Evolutionary conservation across 2,888 invertebrate species (phyloP), one percentile per base, ranked within the genome.

Genomic region (Urechis unicinctus): DNA sequence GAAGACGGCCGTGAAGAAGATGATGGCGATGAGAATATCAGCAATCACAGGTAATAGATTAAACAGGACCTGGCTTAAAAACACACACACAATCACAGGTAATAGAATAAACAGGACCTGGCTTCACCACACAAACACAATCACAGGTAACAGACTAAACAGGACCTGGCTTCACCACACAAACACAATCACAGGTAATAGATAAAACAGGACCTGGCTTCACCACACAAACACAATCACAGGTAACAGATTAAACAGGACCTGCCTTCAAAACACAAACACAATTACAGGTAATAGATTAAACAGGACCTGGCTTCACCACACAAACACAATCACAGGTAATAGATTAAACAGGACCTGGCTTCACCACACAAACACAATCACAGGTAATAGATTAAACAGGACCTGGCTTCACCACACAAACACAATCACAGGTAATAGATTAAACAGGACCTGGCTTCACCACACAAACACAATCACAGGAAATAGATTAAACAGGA

Each of bases 21-120:
- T 79, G 26, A 94, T 85, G 1, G 95, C 95, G 2, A 96, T 82
- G 0, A 91, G 42, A 59, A 96, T 91, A 74, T 96, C 96, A 25
- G 89, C 79, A 56, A 96, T 84, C 0, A 94, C 94, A 0, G 96
- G 96, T 0, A 86, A 75, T 63, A 96, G 93, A 25, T 90, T 90
- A 78, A 94, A 94, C 44, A 94, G 80, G 50, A 94, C 88, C 52
- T 77, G 74, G 52, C 69, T 73, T 50, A 49, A 63, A 46, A 42
- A 49, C 21, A 46, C 41, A 9, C 41, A 36, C 9, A 13, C 9
- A 51, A 56, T 52, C 45, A 5, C 36, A 36, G 9, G 9, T 36
- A 36, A 13, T 13, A 36, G 9, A 36, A 13, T 13, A 13, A 36
- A 36, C 13, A 17, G 9, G 36, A 36, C 36, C 6, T 13, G 17